Evolutionary conservation across 2,888 invertebrate genomes (phyloP).

Genomic region (Rotaria socialis): DNA sequence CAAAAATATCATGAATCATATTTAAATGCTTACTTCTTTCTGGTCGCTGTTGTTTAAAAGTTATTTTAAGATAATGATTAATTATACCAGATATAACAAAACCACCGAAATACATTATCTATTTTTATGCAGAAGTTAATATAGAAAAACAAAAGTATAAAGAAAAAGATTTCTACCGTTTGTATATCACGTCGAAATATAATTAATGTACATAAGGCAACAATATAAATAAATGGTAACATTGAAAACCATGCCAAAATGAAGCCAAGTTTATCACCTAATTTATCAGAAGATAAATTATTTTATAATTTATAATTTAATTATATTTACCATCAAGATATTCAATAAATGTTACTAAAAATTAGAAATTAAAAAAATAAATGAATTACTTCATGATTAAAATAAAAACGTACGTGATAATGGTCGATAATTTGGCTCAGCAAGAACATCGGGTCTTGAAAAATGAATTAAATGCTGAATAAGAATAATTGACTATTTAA

Average conservation of each 20-base stretch:
- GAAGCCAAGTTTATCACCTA: slow-evolving; percentile 78
- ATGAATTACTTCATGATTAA: too few relatives aligned
- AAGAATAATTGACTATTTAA: not conserved
- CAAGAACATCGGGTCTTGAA: not conserved
- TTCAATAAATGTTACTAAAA: slow-evolving; percentile 16
- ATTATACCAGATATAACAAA: slow-evolving; percentile 72
- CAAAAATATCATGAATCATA: too few relatives aligned
- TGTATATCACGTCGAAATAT: slow-evolving; percentile 82
- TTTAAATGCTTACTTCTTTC: slow-evolving; percentile 52
- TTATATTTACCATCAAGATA: not conserved
- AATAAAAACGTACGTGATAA: not conserved
- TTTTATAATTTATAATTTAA: not conserved
- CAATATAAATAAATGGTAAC: slow-evolving; percentile 75
- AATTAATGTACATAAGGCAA: slow-evolving; percentile 77
- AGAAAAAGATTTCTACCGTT: slow-evolving; percentile 68
- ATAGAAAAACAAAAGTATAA: not conserved
- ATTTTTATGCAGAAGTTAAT: slow-evolving; percentile 51
- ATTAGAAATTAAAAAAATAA: not conserved
- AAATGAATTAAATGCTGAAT: not conserved
- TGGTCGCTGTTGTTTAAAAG: slow-evolving; percentile 76
- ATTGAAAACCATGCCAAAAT: slow-evolving; percentile 76
- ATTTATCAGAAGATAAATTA: not conserved
- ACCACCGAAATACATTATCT: slow-evolving; percentile 80
- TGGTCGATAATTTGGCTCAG: not conserved
- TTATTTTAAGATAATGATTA: slow-evolving; percentile 75